Evolutionary conservation across 2,797 vertebrate genomes (phyloP).

Genomic region (Arctocebus calabarensis): DNA sequence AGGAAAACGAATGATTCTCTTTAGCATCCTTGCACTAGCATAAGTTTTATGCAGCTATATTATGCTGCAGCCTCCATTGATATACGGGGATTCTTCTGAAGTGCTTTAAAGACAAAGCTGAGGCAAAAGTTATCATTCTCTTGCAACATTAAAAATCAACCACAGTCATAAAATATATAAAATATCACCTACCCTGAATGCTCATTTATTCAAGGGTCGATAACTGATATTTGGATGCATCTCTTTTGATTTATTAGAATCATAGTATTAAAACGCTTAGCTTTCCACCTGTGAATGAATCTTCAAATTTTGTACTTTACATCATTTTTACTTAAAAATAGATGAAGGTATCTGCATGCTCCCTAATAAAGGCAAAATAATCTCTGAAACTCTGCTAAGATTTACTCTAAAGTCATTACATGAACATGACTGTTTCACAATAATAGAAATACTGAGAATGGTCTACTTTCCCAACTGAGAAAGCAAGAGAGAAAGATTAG

Average conservation of each 20-base stretch:
- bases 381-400: not conserved
- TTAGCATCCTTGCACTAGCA: conserved; percentile 82
- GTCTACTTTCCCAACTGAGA: not conserved
- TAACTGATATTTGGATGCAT: conserved; percentile 34
- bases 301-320: not conserved
- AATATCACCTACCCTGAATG: not conserved
- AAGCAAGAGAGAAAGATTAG: not conserved
- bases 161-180: conserved; percentile 29
- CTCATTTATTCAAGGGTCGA: conserved; percentile 34
- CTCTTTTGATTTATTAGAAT: conserved; percentile 44
- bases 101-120: conserved; percentile 80
- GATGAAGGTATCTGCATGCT: not conserved
- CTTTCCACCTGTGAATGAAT: not conserved
- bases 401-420: conserved; percentile 18
- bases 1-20: conserved; percentile 87
- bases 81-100: conserved; percentile 73
- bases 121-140: conserved; percentile 76
- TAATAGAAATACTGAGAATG: not conserved
- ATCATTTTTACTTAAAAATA: not conserved
- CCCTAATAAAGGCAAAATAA: not conserved
- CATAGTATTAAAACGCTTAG: not conserved
- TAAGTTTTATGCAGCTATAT: conserved; percentile 84
- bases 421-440: not conserved
- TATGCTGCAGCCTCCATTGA: conserved; percentile 77
- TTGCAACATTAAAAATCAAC: conserved; percentile 77